Base-by-base conservation (phyloP, 2,888 invertebrate species). In the Eueremaeus valkanovi region DNA sequence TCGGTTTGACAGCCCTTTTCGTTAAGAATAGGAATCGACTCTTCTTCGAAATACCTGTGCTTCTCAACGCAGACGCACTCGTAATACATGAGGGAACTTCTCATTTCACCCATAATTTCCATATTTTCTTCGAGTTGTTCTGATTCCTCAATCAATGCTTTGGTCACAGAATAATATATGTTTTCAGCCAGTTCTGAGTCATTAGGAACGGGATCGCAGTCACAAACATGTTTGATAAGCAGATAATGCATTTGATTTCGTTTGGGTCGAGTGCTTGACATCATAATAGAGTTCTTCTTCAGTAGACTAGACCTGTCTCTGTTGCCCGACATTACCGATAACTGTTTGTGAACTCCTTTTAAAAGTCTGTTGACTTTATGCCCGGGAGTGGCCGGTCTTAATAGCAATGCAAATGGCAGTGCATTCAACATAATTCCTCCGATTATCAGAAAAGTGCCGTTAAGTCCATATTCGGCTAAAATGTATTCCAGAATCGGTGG, bases 381-480 rank as follows among this genome's bases (percentile, higher is more conserved):
- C 0, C 18, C 31, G 2, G 76, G 73, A 16, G 61, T 76, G 27
- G 76, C 61, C n/a, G 76, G 76, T 18, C 76, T 18, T 42, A 76
- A 45, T 11, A 76, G 74, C 36, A 76, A 18, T 13, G 76, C 74
- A 51, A 58, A 36, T 21, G 76, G 76, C 36, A 76, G 31, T 55
- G 73, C 77, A 75, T 79, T 78, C 76, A 79, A 75, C 16, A 78
- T 66, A 13, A 79, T 72, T 18, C 74, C 77, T 24, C 78, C 77
- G 42, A 78, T 73, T 18, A 79, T 73, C 8, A 79, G 70, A 58
- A 79, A 79, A 61, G 75, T 73, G 63, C 76, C 77, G 0, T 63
- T 61, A 0, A 79, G 70, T 9, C 74, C 76, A 33, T 78, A 78
- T 27, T 77, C 66, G 18, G 73, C 76, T 24, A 79, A 42, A 55